phyloP scores from a whole-genome alignment of 2,113 vertebrate genomes.

The Caloenas nicobarica region DNA sequence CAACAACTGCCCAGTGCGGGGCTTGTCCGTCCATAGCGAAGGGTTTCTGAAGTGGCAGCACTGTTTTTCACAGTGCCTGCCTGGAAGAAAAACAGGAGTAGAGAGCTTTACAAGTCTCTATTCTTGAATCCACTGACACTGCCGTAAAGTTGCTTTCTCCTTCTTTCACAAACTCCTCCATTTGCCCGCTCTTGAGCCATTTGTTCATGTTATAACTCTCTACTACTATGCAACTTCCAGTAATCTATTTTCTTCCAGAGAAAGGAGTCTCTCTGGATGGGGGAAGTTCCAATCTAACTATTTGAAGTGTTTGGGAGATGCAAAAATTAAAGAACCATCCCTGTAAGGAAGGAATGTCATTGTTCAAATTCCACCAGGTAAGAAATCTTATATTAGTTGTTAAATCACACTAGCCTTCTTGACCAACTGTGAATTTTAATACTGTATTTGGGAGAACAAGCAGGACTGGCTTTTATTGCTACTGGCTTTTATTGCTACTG shows the following conservation, averaged over 20 bases:
- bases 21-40: not conserved
- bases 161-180: not conserved
- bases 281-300: not conserved
- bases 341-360: not conserved
- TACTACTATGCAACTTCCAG: not conserved
- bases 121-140: not conserved
- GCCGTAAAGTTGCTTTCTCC: not conserved
- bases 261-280: not conserved
- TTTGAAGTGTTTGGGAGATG: not conserved
- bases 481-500: conserved; percentile 20
- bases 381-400: not conserved
- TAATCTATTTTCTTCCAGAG: not conserved
- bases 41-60: not conserved
- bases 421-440: not conserved
- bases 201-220: not conserved
- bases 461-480: not conserved
- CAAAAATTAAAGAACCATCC: not conserved
- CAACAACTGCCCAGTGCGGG: not conserved
- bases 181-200: not conserved
- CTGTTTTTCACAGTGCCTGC: not conserved
- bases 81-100: not conserved
- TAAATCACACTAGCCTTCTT: not conserved
- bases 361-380: not conserved
- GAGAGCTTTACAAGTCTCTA: not conserved
- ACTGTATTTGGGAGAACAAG: conserved; percentile 13